These are phyloP conservation scores for Ianthella basta DNA, from an alignment of 37 sponge, comb jelly and placozoan species.

Conservation along the genomic window DNA sequence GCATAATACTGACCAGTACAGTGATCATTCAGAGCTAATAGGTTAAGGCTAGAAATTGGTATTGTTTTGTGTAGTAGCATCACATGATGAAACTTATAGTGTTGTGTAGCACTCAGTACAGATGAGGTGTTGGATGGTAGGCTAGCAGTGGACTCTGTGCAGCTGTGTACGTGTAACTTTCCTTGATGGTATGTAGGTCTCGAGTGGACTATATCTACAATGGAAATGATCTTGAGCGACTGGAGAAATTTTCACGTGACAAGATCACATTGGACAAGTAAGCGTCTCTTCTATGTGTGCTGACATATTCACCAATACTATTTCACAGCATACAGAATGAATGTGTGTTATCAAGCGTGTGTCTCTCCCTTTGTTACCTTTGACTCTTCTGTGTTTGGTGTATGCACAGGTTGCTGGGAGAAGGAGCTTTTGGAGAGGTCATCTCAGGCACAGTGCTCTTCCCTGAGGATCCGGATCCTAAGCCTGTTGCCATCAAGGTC, in stretches of 20 bases:
- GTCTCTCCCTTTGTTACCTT: too few relatives aligned
- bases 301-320: not conserved
- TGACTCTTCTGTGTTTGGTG: not conserved
- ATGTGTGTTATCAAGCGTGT: too few relatives aligned
- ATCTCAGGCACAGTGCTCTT: conserved; percentile 62
- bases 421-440: conserved; percentile 87
- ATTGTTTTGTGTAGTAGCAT: too few relatives aligned
- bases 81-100: too few relatives aligned
- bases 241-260: conserved; percentile 68
- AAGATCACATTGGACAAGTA: conserved; percentile 77
- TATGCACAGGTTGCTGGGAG: conserved; percentile 10
- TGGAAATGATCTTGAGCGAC: conserved; percentile 62
- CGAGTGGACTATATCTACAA: conserved; percentile 58
- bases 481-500: conserved; percentile 78
- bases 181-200: conserved; percentile 34
- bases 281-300: not conserved
- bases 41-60: too few relatives aligned
- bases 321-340: too few relatives aligned
- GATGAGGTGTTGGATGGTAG: too few relatives aligned
- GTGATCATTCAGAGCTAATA: too few relatives aligned
- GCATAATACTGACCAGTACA: too few relatives aligned
- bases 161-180: not conserved
- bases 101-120: too few relatives aligned
- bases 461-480: conserved; percentile 51
- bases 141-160: too few relatives aligned